phyloP scores from a whole-genome alignment of 2,797 vertebrate species.

The Microcaecilia unicolor region DNA sequence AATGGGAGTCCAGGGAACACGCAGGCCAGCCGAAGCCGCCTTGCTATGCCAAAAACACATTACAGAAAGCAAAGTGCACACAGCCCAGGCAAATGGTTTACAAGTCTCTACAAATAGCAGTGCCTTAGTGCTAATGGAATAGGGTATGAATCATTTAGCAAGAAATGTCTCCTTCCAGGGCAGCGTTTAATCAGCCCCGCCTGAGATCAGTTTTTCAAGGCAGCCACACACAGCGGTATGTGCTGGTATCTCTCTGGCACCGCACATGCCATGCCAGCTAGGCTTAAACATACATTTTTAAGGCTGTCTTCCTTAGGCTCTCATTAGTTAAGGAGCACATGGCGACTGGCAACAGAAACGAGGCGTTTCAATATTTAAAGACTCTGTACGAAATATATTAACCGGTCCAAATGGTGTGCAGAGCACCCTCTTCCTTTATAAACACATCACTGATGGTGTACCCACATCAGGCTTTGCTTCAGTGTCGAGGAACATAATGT shows the following conservation, averaged over 20 bases:
- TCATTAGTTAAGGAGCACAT: accelerated
- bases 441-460: too few species aligned
- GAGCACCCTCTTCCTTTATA: too few species aligned
- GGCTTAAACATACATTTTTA: too few species aligned
- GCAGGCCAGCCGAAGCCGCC: neutral
- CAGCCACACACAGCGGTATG: slow-evolving; percentile 2
- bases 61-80: neutral
- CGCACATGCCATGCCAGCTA: too few species aligned
- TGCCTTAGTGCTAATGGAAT: neutral
- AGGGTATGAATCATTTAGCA: neutral
- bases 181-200: slow-evolving; percentile 3
- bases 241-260: too few species aligned
- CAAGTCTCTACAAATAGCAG: neutral
- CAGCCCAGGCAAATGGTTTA: neutral
- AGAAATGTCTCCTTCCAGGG: slow-evolving; percentile 1
- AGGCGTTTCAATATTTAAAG: too few species aligned
- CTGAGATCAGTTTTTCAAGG: slow-evolving; percentile 21
- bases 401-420: too few species aligned
- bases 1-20: too few species aligned
- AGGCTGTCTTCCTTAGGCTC: too few species aligned
- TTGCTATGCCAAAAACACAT: neutral
- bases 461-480: too few species aligned
- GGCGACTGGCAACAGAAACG: accelerated
- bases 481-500: too few species aligned
- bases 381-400: too few species aligned